Percentiles rank a stretch among this genome's conserved stretches.
These are phyloP conservation scores for Hesperophylax magnus DNA, from an alignment of 1,140 invertebrate species.

Conservation along the genomic window DNA sequence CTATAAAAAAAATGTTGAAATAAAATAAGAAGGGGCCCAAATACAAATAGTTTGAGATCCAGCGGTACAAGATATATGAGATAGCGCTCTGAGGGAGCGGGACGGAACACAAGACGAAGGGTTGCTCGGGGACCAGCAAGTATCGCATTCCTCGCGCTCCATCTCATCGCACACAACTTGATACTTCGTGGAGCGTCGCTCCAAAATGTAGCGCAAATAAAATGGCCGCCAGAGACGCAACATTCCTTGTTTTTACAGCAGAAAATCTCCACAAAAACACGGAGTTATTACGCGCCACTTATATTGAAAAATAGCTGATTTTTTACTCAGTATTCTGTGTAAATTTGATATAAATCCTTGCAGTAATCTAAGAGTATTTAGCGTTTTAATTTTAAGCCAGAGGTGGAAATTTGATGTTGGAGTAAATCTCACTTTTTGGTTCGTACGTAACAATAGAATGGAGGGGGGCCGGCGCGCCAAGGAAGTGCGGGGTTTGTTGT, in stretches of 20 bases:
- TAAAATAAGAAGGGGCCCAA: too few species aligned
- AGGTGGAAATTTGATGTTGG: constrained; percentile 64
- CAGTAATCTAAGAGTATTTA: constrained; percentile 55
- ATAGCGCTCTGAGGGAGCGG: constrained; percentile 66
- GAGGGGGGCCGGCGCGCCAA: constrained; percentile 68
- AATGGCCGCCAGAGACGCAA: constrained; percentile 59
- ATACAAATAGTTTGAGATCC: not conserved
- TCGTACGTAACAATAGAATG: constrained; percentile 70
- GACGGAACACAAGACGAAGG: constrained; percentile 72
- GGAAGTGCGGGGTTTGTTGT: constrained; percentile 61
- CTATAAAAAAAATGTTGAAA: too few species aligned
- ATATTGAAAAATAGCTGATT: constrained; percentile 66
- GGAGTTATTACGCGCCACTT: constrained; percentile 11
- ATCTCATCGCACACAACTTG: constrained; percentile 59
- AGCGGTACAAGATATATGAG: constrained; percentile 53
- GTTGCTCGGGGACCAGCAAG: constrained; percentile 70
- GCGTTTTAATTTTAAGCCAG: constrained; percentile 61
- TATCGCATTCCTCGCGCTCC: constrained; percentile 58
- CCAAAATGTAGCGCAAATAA: constrained; percentile 71
- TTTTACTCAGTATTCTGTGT: constrained; percentile 60
- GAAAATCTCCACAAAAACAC: not conserved
- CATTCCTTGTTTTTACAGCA: constrained; percentile 41
- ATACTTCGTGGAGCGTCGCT: constrained; percentile 64
- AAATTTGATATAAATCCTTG: not conserved
- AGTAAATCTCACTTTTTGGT: constrained; percentile 66